Base-by-base conservation (phyloP, 2,888 invertebrate genomes). In the Spatulosminthurus flaviceps region DNA sequence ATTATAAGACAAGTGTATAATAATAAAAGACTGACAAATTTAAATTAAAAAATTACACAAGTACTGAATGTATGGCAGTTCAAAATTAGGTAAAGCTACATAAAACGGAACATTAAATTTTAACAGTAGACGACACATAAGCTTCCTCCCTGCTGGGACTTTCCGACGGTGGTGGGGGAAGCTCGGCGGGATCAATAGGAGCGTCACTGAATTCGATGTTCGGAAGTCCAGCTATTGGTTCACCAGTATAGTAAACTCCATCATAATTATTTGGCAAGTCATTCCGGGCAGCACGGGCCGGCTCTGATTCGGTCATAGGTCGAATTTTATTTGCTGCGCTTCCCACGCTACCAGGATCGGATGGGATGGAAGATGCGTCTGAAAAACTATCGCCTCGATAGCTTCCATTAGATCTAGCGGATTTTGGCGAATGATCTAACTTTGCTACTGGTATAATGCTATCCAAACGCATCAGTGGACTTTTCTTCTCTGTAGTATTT, bases 201-300 rank as follows among this genome's bases (percentile, higher is more conserved):
- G 61, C 60, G 42, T 82, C 75, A 41, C 80, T 81, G 71, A 95
- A 95, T 81, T 93, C 93, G 85, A 92, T 90, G 82, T 92, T 90
- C 61, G 95, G 94, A 86, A 92, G 91, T 83, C 91, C 90, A 0
- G 91, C 90, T 83, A 95, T 88, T 75, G 95, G 95, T 89, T 96
- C 95, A 87, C 94, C 90, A 13, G 95, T 96, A 84, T 92, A 90
- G 88, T 96, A 96, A 75, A 92, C 92, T 88, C 91, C 92, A 87
- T 95, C 95, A 87, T 95, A 95, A 84, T 90, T 91, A 84, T 64
- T 61, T 4, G 79, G 78, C 19, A 71, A 43, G 9, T 5, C 11
- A n/a, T 26, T 43, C 21, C 29, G 0, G 13, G 43, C 21, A n/a
- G n/a, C n/a, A n/a, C n/a, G n/a, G 24, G 43, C 71, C 19, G 43